These are phyloP conservation scores for Netelia virgata DNA, from an alignment of 2,888 invertebrate species.

Conservation along the genomic window DNA sequence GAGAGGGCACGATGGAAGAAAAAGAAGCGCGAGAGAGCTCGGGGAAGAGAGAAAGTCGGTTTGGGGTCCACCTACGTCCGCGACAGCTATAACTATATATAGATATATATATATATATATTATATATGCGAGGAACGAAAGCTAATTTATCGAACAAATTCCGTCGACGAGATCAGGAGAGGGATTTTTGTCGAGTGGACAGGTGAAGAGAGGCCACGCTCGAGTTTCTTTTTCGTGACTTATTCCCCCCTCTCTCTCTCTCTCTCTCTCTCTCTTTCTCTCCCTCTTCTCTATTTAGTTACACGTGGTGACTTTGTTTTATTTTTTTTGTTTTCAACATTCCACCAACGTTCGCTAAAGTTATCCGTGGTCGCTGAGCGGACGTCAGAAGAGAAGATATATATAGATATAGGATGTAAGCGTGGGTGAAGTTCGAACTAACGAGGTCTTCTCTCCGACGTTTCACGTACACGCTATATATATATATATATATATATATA, in stretches of 20 bases:
- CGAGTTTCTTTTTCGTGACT: constrained; percentile 38
- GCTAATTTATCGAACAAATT: constrained; percentile 51
- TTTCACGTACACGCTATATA: constrained; percentile 26
- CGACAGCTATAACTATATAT: not conserved
- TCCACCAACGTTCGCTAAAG: constrained; percentile 27
- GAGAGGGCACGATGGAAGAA: not conserved
- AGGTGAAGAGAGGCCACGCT: constrained; percentile 24
- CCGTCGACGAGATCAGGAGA: constrained; percentile 19
- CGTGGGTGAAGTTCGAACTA: constrained; percentile 36
- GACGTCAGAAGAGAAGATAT: not conserved
- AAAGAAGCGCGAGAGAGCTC: constrained; percentile 14
- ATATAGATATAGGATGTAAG: not conserved
- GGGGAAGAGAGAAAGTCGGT: constrained; percentile 44
- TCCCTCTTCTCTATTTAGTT: not conserved
- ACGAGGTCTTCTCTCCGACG: constrained; percentile 41
- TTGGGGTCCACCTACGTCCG: constrained; percentile 28
- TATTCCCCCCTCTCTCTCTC: constrained; percentile 4
- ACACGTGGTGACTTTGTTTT: not conserved
- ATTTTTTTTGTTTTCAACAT: constrained; percentile 13
- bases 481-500: not conserved
- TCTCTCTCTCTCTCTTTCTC: constrained; percentile 2
- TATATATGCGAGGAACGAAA: not conserved
- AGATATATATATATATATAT: constrained; percentile 2
- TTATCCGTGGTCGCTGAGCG: constrained; percentile 29
- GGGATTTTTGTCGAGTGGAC: constrained; percentile 15